Percentiles rank a stretch among this genome's conserved stretches.
phyloP scores from a whole-genome alignment of 2,797 vertebrate species.

The Hippocampus kuda region DNA sequence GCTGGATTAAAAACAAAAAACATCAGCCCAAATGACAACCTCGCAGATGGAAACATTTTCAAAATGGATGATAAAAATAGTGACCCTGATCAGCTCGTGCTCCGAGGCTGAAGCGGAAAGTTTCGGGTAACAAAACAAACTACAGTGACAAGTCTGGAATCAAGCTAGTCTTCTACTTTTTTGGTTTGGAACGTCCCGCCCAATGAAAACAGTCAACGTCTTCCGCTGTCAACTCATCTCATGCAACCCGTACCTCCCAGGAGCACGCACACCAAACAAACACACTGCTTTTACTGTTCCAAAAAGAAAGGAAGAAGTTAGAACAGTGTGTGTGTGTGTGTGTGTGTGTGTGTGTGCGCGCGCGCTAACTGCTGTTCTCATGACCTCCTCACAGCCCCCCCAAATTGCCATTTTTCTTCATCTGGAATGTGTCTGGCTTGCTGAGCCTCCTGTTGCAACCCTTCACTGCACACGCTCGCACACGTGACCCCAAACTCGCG shows the following conservation, averaged over 20 bases:
- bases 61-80: neutral
- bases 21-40: neutral
- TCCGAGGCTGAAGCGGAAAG: neutral
- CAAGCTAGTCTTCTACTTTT: neutral
- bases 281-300: neutral
- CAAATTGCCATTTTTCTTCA: slow-evolving; percentile 42
- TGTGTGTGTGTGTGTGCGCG: neutral
- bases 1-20: neutral
- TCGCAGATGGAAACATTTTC: too few species aligned
- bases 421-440: slow-evolving; percentile 50
- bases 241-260: neutral
- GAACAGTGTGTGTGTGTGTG: neutral
- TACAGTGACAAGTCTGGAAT: neutral
- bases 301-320: slow-evolving; percentile 3
- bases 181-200: neutral
- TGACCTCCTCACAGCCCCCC: slow-evolving; percentile 53
- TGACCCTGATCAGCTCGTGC: neutral
- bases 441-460: slow-evolving; percentile 27
- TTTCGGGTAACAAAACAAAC: neutral
- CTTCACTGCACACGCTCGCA: slow-evolving; percentile 10
- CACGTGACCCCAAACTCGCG: slow-evolving; percentile 36
- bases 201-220: neutral
- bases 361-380: slow-evolving; percentile 55
- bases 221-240: neutral
- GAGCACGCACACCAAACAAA: neutral